Evolutionary conservation across 2,888 invertebrate genomes (phyloP).

Genomic region (Himalopsyche japonica): DNA sequence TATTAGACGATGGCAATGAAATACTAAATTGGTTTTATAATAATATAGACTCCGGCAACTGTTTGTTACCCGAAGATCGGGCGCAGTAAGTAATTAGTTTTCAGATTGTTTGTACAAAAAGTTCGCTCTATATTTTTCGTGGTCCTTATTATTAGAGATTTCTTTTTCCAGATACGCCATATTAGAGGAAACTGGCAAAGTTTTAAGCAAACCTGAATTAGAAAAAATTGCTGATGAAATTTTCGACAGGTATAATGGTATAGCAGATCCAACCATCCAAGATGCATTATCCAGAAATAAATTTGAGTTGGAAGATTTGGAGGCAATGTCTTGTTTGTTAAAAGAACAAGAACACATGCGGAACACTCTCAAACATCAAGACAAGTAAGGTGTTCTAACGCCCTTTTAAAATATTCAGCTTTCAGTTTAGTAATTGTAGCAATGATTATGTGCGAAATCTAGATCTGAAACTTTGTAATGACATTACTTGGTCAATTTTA

Average conservation of each 20-base stretch:
- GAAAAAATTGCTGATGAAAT: conserved; percentile 2
- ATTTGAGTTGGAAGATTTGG: neutral
- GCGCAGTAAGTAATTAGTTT: neutral
- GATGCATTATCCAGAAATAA: neutral
- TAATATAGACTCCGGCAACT: conserved; percentile 17
- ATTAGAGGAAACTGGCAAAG: conserved; percentile 9
- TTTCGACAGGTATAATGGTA: conserved; percentile 4
- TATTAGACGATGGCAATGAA: conserved; percentile 26
- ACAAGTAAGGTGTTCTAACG: conserved; percentile 2
- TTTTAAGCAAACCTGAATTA: conserved; percentile 2
- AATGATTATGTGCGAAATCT: no score
- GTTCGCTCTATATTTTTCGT: no score
- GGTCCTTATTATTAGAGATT: no score
- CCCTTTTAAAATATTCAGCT: no score
- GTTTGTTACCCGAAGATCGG: conserved; percentile 15
- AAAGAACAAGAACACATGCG: conserved; percentile 2
- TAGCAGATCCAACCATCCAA: neutral
- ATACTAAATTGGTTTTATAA: conserved; percentile 28
- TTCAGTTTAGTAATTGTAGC: no score
- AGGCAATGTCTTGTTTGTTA: conserved; percentile 7
- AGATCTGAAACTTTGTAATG: no score
- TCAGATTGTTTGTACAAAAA: no score
- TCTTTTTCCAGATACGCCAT: conserved; percentile 13
- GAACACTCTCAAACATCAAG: neutral
- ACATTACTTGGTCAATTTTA: no score